Percentiles rank a stretch among this genome's conserved stretches.
Evolutionary conservation across 53 echinoderm and acorn worm genomes (phyloP).

Genomic region (Crossaster papposus): DNA sequence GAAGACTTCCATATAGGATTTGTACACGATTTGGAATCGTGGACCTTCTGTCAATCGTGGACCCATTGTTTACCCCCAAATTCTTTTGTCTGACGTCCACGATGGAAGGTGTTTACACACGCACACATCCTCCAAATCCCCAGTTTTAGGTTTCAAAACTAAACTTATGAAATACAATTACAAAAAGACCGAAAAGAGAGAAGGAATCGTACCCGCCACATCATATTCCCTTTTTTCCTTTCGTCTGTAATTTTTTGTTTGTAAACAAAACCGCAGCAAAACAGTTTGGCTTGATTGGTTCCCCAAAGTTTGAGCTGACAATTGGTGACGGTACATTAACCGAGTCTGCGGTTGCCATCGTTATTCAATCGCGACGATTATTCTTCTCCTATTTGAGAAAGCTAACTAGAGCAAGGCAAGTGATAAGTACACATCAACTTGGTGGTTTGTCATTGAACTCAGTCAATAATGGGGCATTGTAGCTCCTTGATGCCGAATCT

Average conservation of each 20-base stretch:
- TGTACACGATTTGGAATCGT: too few relatives aligned
- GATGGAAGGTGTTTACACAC: too few relatives aligned
- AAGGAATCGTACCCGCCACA: background rate
- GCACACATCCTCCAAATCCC: too few relatives aligned
- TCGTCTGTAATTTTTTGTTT: background rate
- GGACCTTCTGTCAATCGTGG: too few relatives aligned
- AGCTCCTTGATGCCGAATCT: too few relatives aligned
- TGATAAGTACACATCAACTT: conserved; percentile 40
- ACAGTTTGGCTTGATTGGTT: background rate
- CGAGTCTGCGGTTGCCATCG: conserved; percentile 8
- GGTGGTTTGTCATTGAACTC: conserved; percentile 41
- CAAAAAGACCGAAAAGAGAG: background rate
- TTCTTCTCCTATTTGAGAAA: background rate
- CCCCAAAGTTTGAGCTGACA: background rate
- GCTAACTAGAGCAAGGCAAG: conserved; percentile 40
- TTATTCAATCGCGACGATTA: background rate
- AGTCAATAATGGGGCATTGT: background rate
- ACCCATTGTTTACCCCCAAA: too few relatives aligned
- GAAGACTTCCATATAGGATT: too few relatives aligned
- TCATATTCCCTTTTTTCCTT: background rate
- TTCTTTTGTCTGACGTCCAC: too few relatives aligned
- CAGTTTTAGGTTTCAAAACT: too few relatives aligned
- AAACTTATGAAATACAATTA: too few relatives aligned
- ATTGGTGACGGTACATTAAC: background rate
- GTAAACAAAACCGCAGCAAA: background rate